These are phyloP conservation scores for Vandiemenella viatica DNA, from an alignment of 2,888 invertebrate species.

Conservation along the genomic window DNA sequence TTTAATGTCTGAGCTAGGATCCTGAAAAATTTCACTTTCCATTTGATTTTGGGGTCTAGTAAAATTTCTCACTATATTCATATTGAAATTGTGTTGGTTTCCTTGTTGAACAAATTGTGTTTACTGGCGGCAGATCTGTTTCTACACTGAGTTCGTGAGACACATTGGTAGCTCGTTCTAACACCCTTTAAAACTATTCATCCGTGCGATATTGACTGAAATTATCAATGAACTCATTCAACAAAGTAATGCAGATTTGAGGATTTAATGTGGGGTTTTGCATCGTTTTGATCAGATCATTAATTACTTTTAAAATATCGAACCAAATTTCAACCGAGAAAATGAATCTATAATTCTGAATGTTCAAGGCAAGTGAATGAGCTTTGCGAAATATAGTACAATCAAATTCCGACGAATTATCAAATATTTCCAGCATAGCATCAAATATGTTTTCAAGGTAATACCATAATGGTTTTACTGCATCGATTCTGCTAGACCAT, in stretches of 20 bases:
- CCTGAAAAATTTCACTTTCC: no score
- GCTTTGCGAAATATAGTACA: conserved; percentile 14
- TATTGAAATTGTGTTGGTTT: conserved; percentile 13
- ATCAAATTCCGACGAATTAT: conserved; percentile 11
- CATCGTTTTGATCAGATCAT: conserved; percentile 18
- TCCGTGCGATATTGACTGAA: conserved; percentile 17
- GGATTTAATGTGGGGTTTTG: conserved; percentile 18
- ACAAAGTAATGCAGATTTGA: conserved; percentile 16
- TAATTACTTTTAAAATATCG: conserved; percentile 12
- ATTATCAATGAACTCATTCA: no score
- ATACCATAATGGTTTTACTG: conserved; percentile 10
- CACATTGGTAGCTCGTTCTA: conserved; percentile 16
- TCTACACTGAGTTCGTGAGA: conserved; percentile 13
- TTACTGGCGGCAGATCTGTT: no score
- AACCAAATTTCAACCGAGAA: conserved; percentile 15
- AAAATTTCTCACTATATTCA: conserved; percentile 7
- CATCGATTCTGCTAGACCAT: conserved; percentile 8
- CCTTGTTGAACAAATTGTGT: conserved; percentile 13
- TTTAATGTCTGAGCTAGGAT: conserved; percentile 14
- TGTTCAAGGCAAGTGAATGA: conserved; percentile 13
- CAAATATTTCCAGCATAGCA: conserved; percentile 15
- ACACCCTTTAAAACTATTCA: conserved; percentile 17
- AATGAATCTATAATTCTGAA: conserved; percentile 6
- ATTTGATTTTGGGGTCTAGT: conserved; percentile 12
- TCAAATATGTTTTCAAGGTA: conserved; percentile 1